Evolutionary conservation across 2,113 vertebrate genomes (phyloP).

Genomic region (Poecile atricapillus): DNA sequence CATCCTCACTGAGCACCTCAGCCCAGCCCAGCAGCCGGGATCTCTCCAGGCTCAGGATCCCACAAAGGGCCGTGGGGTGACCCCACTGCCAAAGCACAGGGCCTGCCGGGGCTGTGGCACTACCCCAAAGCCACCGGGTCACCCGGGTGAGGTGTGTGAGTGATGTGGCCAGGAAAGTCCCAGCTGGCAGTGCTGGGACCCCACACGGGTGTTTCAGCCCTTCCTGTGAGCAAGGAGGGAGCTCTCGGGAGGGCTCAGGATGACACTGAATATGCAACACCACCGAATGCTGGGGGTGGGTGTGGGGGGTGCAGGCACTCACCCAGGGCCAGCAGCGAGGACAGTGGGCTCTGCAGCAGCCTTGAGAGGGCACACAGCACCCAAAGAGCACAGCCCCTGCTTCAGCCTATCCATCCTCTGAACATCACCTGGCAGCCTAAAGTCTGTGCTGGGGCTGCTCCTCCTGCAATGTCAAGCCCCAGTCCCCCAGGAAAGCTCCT

Average conservation of each 20-base stretch:
- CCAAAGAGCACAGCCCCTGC: neutral
- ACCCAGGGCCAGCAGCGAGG: rapidly evolving
- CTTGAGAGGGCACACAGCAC: neutral
- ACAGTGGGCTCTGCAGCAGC: neutral
- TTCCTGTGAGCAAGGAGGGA: neutral
- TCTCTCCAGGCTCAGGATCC: neutral
- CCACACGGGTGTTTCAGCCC: rapidly evolving
- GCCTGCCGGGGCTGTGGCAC: neutral
- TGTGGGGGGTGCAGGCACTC: too few relatives aligned
- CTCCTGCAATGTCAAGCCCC: neutral
- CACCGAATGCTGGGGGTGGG: rapidly evolving
- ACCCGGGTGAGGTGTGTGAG: rapidly evolving
- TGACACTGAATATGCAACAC: neutral
- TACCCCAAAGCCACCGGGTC: neutral
- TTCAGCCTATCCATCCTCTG: neutral
- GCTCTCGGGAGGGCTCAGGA: neutral
- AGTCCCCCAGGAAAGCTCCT: neutral
- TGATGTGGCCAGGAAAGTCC: neutral
- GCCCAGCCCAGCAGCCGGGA: neutral
- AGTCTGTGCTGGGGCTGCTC: neutral
- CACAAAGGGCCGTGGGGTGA: neutral
- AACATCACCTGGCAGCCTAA: neutral
- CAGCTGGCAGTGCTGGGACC: neutral
- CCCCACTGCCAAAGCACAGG: neutral
- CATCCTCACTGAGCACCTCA: neutral